Evolutionary conservation across 2,888 invertebrate species (phyloP).

Genomic region (Epinotia demarniana): DNA sequence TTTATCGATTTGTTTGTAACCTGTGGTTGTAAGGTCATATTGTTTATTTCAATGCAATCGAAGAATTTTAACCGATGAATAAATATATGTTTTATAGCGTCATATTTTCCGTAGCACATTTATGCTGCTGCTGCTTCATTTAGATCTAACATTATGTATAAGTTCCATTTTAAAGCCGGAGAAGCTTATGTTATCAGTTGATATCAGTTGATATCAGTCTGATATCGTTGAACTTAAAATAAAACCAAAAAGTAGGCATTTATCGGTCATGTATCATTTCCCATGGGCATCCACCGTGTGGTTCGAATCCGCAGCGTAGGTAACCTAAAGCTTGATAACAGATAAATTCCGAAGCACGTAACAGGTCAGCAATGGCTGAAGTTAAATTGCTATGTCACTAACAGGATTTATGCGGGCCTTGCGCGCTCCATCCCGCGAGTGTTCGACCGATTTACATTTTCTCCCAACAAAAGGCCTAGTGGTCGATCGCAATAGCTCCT

Average conservation of each 20-base stretch:
- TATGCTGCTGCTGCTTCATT: slow-evolving; percentile 1
- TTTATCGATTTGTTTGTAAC: slow-evolving; percentile 41
- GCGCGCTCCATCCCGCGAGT: slow-evolving; percentile 41
- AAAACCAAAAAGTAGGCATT: not conserved
- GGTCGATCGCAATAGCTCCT: slow-evolving; percentile 61
- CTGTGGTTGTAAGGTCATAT: slow-evolving; percentile 38
- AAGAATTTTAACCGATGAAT: slow-evolving; percentile 25
- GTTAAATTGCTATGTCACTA: slow-evolving; percentile 67
- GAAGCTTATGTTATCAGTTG: slow-evolving; percentile 6
- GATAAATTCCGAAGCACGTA: slow-evolving; percentile 53
- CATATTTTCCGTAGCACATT: not conserved
- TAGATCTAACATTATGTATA: not conserved
- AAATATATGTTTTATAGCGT: slow-evolving; percentile 13
- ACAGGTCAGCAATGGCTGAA: slow-evolving; percentile 59
- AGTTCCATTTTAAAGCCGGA: not conserved
- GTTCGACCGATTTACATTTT: slow-evolving; percentile 64
- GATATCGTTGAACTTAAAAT: slow-evolving; percentile 10
- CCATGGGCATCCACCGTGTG: slow-evolving; percentile 36
- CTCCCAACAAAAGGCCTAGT: slow-evolving; percentile 59
- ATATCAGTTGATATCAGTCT: slow-evolving; percentile 19
- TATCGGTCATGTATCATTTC: slow-evolving; percentile 17
- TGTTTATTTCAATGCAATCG: slow-evolving; percentile 34
- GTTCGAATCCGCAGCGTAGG: slow-evolving; percentile 43
- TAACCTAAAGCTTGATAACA: slow-evolving; percentile 47
- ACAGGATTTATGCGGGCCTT: slow-evolving; percentile 58